These are phyloP conservation scores for Polietes domitor DNA, from an alignment of 2,888 invertebrate genomes.

Conservation along the genomic window DNA sequence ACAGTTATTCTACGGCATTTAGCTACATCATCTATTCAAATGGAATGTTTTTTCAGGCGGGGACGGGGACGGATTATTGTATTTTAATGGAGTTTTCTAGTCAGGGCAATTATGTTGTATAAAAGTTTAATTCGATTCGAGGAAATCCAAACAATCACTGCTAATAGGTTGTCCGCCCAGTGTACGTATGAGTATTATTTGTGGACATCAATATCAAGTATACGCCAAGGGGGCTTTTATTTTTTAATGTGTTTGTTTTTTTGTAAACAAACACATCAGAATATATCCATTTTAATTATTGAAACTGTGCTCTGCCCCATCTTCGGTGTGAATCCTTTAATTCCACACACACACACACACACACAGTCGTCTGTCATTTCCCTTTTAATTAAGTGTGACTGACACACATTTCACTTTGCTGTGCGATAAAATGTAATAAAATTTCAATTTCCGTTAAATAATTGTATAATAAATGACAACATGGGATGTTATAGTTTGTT, in stretches of 20 bases:
- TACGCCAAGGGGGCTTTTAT: no score
- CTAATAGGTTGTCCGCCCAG: background rate
- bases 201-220: slow-evolving; percentile 11
- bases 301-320: no score
- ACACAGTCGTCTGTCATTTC: slow-evolving; percentile 5
- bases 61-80: background rate
- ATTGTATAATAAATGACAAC: slow-evolving; percentile 33
- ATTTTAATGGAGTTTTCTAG: slow-evolving; percentile 55
- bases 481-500: background rate
- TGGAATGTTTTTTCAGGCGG: background rate
- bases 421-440: slow-evolving; percentile 14
- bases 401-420: slow-evolving; percentile 8
- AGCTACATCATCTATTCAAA: background rate
- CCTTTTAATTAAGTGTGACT: slow-evolving; percentile 35
- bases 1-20: background rate
- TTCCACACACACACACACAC: no score
- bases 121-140: slow-evolving; percentile 49
- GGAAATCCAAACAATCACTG: background rate
- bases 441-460: slow-evolving; percentile 32
- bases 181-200: slow-evolving; percentile 18
- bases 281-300: background rate
- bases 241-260: background rate
- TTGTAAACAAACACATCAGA: background rate
- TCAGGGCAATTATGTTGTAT: slow-evolving; percentile 45
- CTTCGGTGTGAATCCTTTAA: slow-evolving; percentile 6